Percentiles rank a stretch among this genome's conserved stretches.
Conservation (phyloP, 2,888 invertebrate species). For the Nomada fabriciana region DNA sequence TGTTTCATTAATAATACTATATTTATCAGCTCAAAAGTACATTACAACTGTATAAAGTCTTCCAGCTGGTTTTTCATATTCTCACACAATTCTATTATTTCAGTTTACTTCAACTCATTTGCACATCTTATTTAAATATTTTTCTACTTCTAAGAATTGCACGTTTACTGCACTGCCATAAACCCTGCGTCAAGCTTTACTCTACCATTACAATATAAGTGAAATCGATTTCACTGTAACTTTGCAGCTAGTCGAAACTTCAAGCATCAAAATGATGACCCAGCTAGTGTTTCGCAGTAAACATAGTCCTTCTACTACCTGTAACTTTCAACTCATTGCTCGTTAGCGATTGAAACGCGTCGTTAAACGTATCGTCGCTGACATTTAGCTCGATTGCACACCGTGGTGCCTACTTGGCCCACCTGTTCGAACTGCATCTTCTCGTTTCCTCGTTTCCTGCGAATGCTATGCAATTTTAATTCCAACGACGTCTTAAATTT, state of each 20-base stretch:
- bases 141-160: too few species aligned
- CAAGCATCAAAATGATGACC: not conserved
- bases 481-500: too few species aligned
- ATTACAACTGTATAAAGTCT: too few species aligned
- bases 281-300: not conserved
- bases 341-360: not conserved
- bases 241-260: not conserved
- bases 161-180: too few species aligned
- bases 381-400: not conserved
- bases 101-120: too few species aligned
- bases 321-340: not conserved
- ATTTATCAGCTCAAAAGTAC: too few species aligned
- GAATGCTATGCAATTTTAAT: too few species aligned
- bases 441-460: not conserved
- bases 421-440: not conserved
- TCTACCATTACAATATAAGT: not conserved
- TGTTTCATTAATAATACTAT: too few species aligned
- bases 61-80: too few species aligned
- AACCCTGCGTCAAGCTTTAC: too few species aligned
- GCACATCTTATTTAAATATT: too few species aligned
- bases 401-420: not conserved
- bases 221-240: not conserved
- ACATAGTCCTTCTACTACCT: not conserved
- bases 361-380: not conserved
- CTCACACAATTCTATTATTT: too few species aligned